Evolutionary conservation across 1,140 invertebrate genomes (phyloP), one percentile per base, ranked within the genome.

Genomic region (Acromyrmex heyeri): DNA sequence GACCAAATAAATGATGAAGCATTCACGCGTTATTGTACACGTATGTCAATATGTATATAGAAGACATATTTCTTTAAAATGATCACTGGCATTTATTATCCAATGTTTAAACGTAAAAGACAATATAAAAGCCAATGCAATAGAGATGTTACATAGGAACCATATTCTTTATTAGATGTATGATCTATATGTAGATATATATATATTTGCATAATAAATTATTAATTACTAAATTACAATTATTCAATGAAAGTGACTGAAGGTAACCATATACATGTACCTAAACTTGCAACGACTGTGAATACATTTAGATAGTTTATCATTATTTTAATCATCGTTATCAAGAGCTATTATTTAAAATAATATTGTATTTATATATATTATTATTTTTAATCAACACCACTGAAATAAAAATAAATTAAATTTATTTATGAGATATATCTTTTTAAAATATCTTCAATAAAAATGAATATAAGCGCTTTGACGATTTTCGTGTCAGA

Each of bases 41-140:
- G 76, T 83, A 78, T 85, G 30, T 78, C 30, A 34, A 85, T 85
- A 78, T 90, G 86, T 90, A 90, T 64, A 90, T 89, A 87, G 44
- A 53, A 89, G 69, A 78, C 34, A 87, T 55, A 82, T 72, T 86
- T 73, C 38, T 83, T 85, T 48, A 73, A 73, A 55, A 73, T 27
- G 3, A 38, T 34, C 10, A 27, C 38, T 44, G 50, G 10, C 34
- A 61, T 73, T 82, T 82, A 44, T 72, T 59, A 81, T 72, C 5
- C 24, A 53, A 59, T 73, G 44, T 62, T 75, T 73, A 4, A 75
- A 50, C 2, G 44, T 82, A 30, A 59, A 59, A 82, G 18, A 48
- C 21, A 70, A 82, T 50, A 73, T 34, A 5, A 48, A 34, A 83
- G 14, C 6, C 48, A 79, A 55, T 65, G 24, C 44, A 75, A 75